These are phyloP conservation scores for Dromas ardeola DNA, from an alignment of 2,113 vertebrate species.

Conservation along the genomic window DNA sequence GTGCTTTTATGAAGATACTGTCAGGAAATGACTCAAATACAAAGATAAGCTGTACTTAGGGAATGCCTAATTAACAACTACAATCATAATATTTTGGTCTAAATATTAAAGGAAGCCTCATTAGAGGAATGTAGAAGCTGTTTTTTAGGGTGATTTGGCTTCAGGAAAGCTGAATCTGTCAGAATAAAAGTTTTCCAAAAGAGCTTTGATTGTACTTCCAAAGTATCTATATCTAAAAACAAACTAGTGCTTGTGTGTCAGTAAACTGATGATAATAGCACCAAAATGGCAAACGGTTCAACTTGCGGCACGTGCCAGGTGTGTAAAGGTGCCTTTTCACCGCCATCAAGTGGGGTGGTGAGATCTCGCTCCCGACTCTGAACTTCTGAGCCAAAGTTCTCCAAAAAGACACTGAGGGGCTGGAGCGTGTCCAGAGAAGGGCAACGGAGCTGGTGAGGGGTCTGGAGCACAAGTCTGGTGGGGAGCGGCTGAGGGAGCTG, in stretches of 20 bases:
- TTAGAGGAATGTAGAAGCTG: not conserved
- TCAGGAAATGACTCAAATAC: slow-evolving; percentile 1
- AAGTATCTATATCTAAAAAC: not conserved
- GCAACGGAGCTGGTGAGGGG: too few species aligned
- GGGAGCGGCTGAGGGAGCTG: too few species aligned
- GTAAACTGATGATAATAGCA: rapidly evolving
- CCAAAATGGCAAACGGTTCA: rapidly evolving
- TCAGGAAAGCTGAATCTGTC: not conserved
- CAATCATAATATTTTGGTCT: slow-evolving; percentile 1
- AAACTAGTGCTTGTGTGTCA: rapidly evolving
- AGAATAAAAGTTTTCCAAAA: not conserved
- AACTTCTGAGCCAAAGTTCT: not conserved
- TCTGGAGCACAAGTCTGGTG: too few species aligned
- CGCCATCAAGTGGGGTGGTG: rapidly evolving
- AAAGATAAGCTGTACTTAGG: not conserved
- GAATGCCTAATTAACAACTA: not conserved
- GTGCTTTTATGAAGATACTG: not conserved
- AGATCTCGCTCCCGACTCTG: too few species aligned
- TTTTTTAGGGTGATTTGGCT: not conserved
- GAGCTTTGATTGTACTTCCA: not conserved
- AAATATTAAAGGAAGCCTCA: not conserved
- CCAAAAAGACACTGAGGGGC: not conserved
- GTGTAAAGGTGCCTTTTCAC: rapidly evolving
- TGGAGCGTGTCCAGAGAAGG: too few species aligned
- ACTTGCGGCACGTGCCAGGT: rapidly evolving